Evolutionary conservation across 2,888 invertebrate species (phyloP), one percentile per base, ranked within the genome.

Genomic region (Pilophorus perplexus): DNA sequence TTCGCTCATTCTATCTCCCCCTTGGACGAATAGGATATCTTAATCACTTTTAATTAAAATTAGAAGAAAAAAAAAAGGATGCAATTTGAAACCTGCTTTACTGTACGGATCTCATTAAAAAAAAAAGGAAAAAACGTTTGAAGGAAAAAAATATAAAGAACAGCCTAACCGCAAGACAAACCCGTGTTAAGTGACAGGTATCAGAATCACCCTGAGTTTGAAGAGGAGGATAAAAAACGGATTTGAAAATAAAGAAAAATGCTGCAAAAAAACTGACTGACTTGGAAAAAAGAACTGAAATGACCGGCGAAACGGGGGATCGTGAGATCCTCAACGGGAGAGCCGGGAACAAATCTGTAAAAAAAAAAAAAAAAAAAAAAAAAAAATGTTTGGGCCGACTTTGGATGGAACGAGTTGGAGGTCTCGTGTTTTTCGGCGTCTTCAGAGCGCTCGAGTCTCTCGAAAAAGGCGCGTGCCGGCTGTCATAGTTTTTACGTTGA

Each of bases 161-260:
- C 27, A 28, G 28, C 28, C 52, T 14, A 28, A 52, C 52, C 52
- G 52, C 52, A 28, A 52, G 52, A 52, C 52, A 25, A 52, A 52
- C 52, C 52, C 52, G 52, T 52, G 52, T 52, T 52, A 52, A 52
- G 52, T 52, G 52, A 59, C 59, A 59, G 59, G 42, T 59, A 59
- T 59, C 59, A 59, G 42, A 42, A 42, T 40, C 38, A 40, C 23
- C 22, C 22, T 18, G 40, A 16, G 20, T n/a, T n/a, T n/a, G n/a
- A n/a, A 33, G 23, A 16, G 6, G 23, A n/a, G 10, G 42, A 14
- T 16, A 4, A 27, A n/a, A 27, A 42, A 23, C 16, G 42, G 42
- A 59, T 40, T 23, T 2, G 25, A 59, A 59, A 59, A 57, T 10
- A 42, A 18, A 10, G 22, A 38, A 59, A 59, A 57, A 42, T 22